Evolutionary conservation across 1,140 invertebrate genomes (phyloP), one percentile per base, ranked within the genome.

Genomic region (Asbolus verrucosus): DNA sequence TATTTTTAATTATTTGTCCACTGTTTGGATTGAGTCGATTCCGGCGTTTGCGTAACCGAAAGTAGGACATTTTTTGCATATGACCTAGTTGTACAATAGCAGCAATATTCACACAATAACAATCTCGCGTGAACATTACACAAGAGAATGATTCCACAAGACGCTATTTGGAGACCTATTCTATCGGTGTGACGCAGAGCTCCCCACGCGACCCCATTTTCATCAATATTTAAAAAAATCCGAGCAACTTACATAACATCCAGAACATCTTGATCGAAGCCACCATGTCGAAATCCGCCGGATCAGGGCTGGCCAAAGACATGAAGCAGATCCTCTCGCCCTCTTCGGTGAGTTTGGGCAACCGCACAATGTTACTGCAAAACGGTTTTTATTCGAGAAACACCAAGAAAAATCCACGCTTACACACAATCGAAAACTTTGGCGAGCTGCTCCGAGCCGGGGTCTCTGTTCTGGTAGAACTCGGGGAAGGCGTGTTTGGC

Each of bases 301-400:
- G 83, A 74, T 88, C 86, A 24, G 77, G 79, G 38, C 86, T 84
- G 0, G 81, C 74, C 11, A 89, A 74, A 6, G 84, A 81, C 77
- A 87, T 87, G 4, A 87, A 69, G 1, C 85, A 77, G 4, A 89
- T 81, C 72, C 84, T 81, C 77, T 85, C 84, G 0, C 86, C 86
- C 70, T 87, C 86, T 11, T 81, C 67, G 0, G 86, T 87, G 65
- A 79, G 76, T 70, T 84, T 82, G 0, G 86, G 86, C 31, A 81
- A 30, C 2, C 70, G 15, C 13, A 83, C 82, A 81, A 86, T 85
- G 16, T 65, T 70, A 6, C 76, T 77, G 30, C 73, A 74, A 54
- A n/a, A 39, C 50, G 39, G 41, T 38, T 4, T 13, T 46, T 0
- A 1, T 36, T 66, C 14, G 13, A 62, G 6, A 59, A 24, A 6